Evolutionary conservation across 2,888 invertebrate genomes (phyloP).

Genomic region (Spatulosminthurus flaviceps): DNA sequence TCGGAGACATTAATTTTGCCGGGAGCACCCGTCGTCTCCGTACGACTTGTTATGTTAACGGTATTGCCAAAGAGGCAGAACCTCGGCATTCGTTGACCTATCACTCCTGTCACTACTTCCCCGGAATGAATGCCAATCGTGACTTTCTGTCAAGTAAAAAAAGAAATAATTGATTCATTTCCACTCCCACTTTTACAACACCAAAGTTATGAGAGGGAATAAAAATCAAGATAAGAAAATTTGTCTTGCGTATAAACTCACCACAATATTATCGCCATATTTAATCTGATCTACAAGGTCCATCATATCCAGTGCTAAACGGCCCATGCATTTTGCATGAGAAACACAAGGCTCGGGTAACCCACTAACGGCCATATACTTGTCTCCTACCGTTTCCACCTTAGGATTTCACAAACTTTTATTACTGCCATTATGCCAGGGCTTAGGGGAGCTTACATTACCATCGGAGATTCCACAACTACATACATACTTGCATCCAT

Average conservation of each 20-base stretch:
- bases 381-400: constrained; percentile 98
- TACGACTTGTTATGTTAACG: constrained; percentile 90
- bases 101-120: constrained; percentile 93
- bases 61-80: constrained; percentile 95
- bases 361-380: constrained; percentile 96
- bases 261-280: constrained; percentile 87
- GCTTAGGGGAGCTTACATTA: too few species aligned
- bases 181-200: too few species aligned
- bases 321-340: constrained; percentile 90
- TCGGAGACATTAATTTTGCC: constrained; percentile 92
- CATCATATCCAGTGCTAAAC: constrained; percentile 94
- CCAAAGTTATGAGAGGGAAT: too few species aligned
- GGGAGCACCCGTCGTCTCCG: constrained; percentile 89
- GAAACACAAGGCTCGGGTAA: constrained; percentile 88
- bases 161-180: constrained; percentile 25
- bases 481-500: too few species aligned
- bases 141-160: constrained; percentile 75
- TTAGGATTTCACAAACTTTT: constrained; percentile 66
- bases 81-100: constrained; percentile 92
- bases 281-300: constrained; percentile 87
- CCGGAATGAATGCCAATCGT: constrained; percentile 95
- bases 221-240: too few species aligned
- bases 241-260: too few species aligned
- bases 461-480: too few species aligned
- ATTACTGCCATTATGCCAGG: too few species aligned